These are phyloP conservation scores for Acanthochromis polyacanthus DNA, from an alignment of 2,113 vertebrate genomes.

Conservation along the genomic window DNA sequence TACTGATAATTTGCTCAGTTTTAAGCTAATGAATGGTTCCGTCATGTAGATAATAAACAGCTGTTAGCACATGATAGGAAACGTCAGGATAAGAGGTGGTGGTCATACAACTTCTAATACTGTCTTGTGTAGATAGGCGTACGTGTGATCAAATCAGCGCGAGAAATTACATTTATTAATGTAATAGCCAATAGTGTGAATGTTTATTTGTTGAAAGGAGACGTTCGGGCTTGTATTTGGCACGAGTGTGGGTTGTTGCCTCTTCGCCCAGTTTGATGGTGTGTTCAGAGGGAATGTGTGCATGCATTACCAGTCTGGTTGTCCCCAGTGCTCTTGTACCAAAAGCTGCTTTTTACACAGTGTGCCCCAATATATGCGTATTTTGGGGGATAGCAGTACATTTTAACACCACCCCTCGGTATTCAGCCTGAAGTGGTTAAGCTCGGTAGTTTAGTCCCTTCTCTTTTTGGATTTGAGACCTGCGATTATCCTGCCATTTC, in stretches of 20 bases:
- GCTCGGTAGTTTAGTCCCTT: constrained; percentile 37
- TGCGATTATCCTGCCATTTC: constrained; percentile 69
- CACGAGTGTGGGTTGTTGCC: constrained; percentile 17
- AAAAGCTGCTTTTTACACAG: constrained; percentile 78
- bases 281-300: constrained; percentile 45
- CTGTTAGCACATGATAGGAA: constrained; percentile 69
- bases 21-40: constrained; percentile 59
- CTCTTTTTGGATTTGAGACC: constrained; percentile 45
- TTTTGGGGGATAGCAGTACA: constrained; percentile 59
- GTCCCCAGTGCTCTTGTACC: constrained; percentile 74
- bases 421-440: constrained; percentile 53
- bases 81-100: constrained; percentile 73
- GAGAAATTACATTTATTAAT: constrained; percentile 87
- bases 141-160: constrained; percentile 88
- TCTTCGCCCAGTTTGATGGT: constrained; percentile 18
- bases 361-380: constrained; percentile 34
- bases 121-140: constrained; percentile 90
- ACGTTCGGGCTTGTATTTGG: constrained; percentile 11
- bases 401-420: constrained; percentile 24
- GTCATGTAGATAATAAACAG: constrained; percentile 56
- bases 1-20: constrained; percentile 46
- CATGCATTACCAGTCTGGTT: constrained; percentile 35
- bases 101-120: constrained; percentile 84
- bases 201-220: constrained; percentile 50
- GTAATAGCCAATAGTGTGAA: constrained; percentile 87